Conservation (phyloP, 2,113 vertebrate species). For the Ailuropoda melanoleuca region DNA sequence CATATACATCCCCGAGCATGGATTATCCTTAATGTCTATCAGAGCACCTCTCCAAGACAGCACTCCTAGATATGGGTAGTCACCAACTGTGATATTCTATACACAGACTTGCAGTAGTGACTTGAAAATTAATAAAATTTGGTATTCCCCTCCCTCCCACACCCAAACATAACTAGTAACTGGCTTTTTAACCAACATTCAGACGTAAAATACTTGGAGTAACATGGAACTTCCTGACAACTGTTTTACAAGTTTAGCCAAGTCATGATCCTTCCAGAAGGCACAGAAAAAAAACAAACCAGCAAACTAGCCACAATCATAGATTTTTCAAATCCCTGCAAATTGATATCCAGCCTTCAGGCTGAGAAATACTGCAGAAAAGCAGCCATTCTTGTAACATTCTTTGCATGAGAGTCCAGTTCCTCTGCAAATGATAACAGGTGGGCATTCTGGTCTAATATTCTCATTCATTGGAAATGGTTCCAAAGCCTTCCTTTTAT, state of each 20-base stretch:
- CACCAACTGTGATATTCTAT: neutral
- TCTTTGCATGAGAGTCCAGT: slow-evolving; percentile 45
- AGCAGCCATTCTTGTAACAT: neutral
- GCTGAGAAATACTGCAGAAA: slow-evolving; percentile 29
- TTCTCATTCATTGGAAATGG: slow-evolving; percentile 8
- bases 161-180: neutral
- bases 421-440: neutral
- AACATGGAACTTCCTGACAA: neutral
- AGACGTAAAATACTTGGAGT: neutral
- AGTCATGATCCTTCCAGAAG: slow-evolving; percentile 28
- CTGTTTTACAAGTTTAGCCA: neutral
- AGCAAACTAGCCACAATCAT: neutral
- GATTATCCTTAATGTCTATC: neutral
- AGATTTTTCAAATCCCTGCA: slow-evolving; percentile 41
- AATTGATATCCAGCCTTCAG: slow-evolving; percentile 48
- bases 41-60: neutral
- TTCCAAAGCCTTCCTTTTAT: slow-evolving; percentile 11
- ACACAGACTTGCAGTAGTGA: neutral
- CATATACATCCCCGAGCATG: neutral
- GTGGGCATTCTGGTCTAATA: slow-evolving; percentile 26
- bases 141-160: neutral
- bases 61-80: neutral
- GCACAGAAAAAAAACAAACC: neutral
- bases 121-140: neutral
- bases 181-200: neutral